These are phyloP conservation scores for Polyommatus icarus DNA, from an alignment of 2,888 invertebrate genomes.

Conservation along the genomic window DNA sequence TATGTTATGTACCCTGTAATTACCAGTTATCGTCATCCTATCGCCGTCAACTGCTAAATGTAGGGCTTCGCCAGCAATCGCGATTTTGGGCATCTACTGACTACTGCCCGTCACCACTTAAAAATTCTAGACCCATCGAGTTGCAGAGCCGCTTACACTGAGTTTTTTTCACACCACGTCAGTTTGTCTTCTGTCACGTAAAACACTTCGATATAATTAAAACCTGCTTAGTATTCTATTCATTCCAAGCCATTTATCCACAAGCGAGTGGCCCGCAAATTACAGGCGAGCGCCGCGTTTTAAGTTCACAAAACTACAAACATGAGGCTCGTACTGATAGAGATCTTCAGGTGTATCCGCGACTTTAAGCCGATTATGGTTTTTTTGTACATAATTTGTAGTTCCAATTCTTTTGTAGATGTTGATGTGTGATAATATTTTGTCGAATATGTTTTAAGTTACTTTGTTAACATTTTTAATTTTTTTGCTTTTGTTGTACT, in stretches of 20 bases:
- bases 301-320: neutral
- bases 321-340: neutral
- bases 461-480: neutral
- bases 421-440: conserved; percentile 3
- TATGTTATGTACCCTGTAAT: no score
- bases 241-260: neutral
- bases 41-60: no score
- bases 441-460: neutral
- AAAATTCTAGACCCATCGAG: no score
- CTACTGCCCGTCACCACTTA: no score
- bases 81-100: no score
- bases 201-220: neutral
- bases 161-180: no score
- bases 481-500: neutral
- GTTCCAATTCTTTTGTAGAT: conserved; percentile 1
- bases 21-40: no score
- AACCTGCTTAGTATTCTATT: neutral
- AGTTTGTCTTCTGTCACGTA: no score
- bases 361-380: conserved; percentile 3
- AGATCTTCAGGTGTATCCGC: conserved; percentile 10
- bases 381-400: conserved; percentile 5
- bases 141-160: no score
- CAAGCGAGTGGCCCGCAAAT: neutral
- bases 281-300: neutral
- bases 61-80: no score